Evolutionary conservation across 2,797 vertebrate species (phyloP).

Genomic region (Lagodon rhomboides): DNA sequence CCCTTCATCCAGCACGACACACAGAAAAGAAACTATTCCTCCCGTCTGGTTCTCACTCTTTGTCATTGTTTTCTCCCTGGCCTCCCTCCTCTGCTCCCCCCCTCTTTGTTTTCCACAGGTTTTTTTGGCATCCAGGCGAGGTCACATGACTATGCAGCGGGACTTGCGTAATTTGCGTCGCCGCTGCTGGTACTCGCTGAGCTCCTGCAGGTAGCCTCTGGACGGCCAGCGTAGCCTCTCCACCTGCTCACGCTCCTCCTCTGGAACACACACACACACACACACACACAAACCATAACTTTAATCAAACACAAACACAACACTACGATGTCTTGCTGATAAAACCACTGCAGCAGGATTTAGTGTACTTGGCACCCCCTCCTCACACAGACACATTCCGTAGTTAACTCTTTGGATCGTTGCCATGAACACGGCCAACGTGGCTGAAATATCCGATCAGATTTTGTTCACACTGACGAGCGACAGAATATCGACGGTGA

Average conservation of each 20-base stretch:
- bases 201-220: slow-evolving; percentile 94
- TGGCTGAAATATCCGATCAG: slow-evolving; percentile 18
- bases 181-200: slow-evolving; percentile 94
- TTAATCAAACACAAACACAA: neutral
- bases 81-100: slow-evolving; percentile 5
- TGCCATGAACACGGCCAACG: slow-evolving; percentile 3
- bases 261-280: slow-evolving; percentile 76
- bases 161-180: slow-evolving; percentile 93
- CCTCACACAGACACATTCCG: neutral
- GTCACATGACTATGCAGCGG: slow-evolving; percentile 93
- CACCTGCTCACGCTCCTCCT: slow-evolving; percentile 94
- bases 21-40: neutral
- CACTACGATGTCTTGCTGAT: slow-evolving; percentile 1
- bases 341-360: slow-evolving; percentile 22
- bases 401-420: slow-evolving; percentile 5
- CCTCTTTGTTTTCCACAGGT: slow-evolving; percentile 39
- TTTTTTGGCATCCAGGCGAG: slow-evolving; percentile 44
- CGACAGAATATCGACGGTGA: neutral
- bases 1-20: slow-evolving; percentile 38
- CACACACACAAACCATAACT: neutral
- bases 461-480: slow-evolving; percentile 37
- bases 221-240: slow-evolving; percentile 96
- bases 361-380: slow-evolving; percentile 20
- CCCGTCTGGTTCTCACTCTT: slow-evolving; percentile 22
- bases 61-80: slow-evolving; percentile 14